A percentile compares a stretch with the other conserved stretches of the same genome.
These are phyloP conservation scores for Macrosoma leucophasiata DNA, from an alignment of 2,888 invertebrate species.

Conservation along the genomic window DNA sequence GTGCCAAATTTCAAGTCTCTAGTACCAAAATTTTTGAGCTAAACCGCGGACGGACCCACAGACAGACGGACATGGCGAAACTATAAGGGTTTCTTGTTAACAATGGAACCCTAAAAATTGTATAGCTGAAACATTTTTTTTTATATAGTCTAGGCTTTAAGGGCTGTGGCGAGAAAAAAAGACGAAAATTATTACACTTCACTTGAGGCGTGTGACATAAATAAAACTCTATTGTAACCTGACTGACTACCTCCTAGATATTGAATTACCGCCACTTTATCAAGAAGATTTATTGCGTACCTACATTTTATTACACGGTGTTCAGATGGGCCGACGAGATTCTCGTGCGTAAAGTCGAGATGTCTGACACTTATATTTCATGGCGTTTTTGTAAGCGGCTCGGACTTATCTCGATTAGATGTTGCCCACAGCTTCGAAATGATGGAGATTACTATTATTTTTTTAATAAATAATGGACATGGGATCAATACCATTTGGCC, in stretches of 20 bases:
- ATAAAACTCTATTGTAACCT: conserved; percentile 17
- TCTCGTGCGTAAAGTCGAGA: conserved; percentile 7
- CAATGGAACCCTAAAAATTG: too few species aligned
- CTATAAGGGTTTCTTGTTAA: too few species aligned
- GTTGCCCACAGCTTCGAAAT: too few species aligned
- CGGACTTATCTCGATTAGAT: too few species aligned
- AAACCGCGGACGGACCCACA: too few species aligned
- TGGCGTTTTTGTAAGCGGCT: conserved; percentile 7
- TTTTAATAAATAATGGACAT: too few species aligned
- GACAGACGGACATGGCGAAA: too few species aligned
- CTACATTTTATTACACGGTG: conserved; percentile 11
- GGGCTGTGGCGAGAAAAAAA: conserved; percentile 22
- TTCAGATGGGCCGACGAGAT: conserved; percentile 10
- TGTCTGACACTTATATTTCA: conserved; percentile 4
- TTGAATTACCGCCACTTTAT: conserved; percentile 29
- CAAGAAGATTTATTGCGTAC: conserved; percentile 27
- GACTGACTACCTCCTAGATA: conserved; percentile 22
- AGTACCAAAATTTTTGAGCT: too few species aligned
- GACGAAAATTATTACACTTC: conserved; percentile 14
- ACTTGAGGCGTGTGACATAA: conserved; percentile 10
- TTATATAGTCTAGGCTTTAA: conserved; percentile 12
- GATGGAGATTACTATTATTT: too few species aligned
- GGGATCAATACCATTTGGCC: too few species aligned
- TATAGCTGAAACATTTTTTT: too few species aligned
- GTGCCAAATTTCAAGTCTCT: too few species aligned